phyloP scores from a whole-genome alignment of 2,888 invertebrate species.

The Camponotus fellah region DNA sequence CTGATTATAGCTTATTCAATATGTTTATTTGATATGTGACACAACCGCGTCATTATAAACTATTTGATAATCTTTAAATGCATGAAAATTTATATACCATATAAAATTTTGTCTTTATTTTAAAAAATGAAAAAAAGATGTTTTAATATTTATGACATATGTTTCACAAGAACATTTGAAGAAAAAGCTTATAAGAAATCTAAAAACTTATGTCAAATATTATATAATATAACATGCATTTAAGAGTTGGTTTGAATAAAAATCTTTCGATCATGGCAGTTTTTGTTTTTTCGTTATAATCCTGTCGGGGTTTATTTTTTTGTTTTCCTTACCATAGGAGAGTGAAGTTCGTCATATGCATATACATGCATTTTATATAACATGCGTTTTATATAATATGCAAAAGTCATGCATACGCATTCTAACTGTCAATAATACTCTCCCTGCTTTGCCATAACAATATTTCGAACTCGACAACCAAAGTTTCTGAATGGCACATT shows the following conservation, averaged over 20 bases:
- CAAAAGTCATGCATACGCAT: background rate
- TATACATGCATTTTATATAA: constrained; percentile 13
- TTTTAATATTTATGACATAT: background rate
- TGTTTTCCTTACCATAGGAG: background rate
- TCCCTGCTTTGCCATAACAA: constrained; percentile 47
- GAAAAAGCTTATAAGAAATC: background rate
- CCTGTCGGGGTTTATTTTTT: background rate
- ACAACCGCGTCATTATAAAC: background rate
- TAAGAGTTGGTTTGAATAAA: constrained; percentile 32
- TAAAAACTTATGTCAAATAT: constrained; percentile 40
- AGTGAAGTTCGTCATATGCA: background rate
- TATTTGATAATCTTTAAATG: background rate
- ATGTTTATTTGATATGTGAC: background rate
- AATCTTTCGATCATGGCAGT: constrained; percentile 4
- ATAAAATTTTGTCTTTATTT: background rate
- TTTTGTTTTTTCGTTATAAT: background rate
- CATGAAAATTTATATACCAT: background rate
- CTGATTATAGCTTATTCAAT: constrained; percentile 17
- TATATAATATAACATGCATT: constrained; percentile 3
- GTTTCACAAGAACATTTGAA: background rate
- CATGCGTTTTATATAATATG: background rate
- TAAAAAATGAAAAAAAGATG: background rate
- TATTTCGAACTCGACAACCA: constrained; percentile 61
- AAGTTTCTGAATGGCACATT: constrained; percentile 70
- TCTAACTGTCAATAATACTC: constrained; percentile 63